Conservation (phyloP, 1,140 invertebrate species). For the Heterodera carotae region DNA sequence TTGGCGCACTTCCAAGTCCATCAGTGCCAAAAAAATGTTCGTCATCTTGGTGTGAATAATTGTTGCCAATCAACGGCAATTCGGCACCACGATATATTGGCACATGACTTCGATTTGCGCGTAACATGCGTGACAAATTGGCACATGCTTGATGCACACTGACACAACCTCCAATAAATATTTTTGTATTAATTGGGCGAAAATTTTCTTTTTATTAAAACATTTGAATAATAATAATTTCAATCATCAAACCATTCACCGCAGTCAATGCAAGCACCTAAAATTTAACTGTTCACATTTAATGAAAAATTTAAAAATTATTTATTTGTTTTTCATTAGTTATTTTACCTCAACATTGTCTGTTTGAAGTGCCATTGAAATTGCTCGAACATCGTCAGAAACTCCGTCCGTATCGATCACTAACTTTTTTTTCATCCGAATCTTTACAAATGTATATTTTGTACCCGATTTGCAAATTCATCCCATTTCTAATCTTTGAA, state of each 20-base stretch:
- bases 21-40: conserved; percentile 57
- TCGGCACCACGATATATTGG: conserved; percentile 61
- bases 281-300: conserved; percentile 17
- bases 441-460: too few relatives aligned
- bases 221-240: not conserved
- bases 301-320: conserved; percentile 33
- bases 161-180: conserved; percentile 49
- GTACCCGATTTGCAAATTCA: too few relatives aligned
- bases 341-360: conserved; percentile 50
- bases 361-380: conserved; percentile 58
- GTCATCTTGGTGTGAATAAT: conserved; percentile 39
- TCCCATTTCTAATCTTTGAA: too few relatives aligned
- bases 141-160: conserved; percentile 52
- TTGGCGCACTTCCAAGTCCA: conserved; percentile 58
- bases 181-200: too few relatives aligned
- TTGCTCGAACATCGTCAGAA: conserved; percentile 59
- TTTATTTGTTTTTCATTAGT: too few relatives aligned
- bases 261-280: conserved; percentile 31
- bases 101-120: conserved; percentile 47
- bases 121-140: conserved; percentile 53
- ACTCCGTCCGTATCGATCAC: conserved; percentile 61
- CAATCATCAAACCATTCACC: conserved; percentile 29
- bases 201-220: too few relatives aligned
- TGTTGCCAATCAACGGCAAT: conserved; percentile 47
- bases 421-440: conserved; percentile 33